These are phyloP conservation scores for Cricetomys ansorgei DNA, from an alignment of 2,113 vertebrate genomes.

Conservation along the genomic window DNA sequence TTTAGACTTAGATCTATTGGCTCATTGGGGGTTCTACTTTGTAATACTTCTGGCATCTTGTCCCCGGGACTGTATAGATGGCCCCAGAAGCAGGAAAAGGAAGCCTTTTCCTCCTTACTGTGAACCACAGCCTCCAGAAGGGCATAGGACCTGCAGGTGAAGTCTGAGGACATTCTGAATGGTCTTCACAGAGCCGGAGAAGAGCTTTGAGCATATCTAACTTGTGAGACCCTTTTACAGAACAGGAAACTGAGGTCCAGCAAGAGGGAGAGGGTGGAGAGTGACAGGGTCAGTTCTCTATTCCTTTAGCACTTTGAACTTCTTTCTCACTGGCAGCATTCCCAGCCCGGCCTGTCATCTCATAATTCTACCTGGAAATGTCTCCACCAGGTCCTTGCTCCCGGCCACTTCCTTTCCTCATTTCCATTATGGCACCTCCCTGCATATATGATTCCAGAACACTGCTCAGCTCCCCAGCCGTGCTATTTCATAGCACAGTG, in stretches of 20 bases:
- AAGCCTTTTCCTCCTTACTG: neutral
- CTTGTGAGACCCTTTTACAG: neutral
- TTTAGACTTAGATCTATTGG: neutral
- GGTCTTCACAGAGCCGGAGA: neutral
- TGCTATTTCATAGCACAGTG: neutral
- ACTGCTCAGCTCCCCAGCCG: neutral
- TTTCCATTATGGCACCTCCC: too few species aligned
- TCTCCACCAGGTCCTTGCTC: neutral
- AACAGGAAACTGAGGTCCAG: neutral
- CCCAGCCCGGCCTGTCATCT: too few species aligned
- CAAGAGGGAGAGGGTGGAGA: neutral
- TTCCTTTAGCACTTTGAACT: neutral
- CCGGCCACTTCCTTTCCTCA: neutral
- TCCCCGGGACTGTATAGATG: neutral
- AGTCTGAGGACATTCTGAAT: neutral
- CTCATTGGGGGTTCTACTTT: neutral
- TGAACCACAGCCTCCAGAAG: neutral
- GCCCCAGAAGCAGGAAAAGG: neutral
- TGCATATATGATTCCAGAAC: neutral
- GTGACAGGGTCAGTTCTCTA: neutral
- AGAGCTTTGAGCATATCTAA: neutral
- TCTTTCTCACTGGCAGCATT: neutral
- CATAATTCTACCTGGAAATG: neutral
- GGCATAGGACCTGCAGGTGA: neutral
- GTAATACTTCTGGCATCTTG: neutral